A percentile compares a stretch with the other conserved stretches of the same genome.
Conservation (phyloP, 2,113 vertebrate species). For the Seriola aureovittata region DNA sequence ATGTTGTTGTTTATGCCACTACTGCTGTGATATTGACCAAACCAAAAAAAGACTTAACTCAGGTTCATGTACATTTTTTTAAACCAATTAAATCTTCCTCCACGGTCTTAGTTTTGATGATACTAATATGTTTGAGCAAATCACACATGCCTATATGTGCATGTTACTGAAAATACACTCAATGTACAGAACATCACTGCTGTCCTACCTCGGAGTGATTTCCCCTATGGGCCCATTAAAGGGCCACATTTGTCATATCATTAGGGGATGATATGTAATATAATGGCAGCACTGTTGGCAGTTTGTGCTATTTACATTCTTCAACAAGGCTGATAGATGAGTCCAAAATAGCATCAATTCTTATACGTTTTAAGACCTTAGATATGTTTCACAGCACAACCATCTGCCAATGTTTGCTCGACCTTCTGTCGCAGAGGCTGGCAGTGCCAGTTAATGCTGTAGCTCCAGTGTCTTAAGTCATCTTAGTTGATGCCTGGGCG, state of each 20-base stretch:
- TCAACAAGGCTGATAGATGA: slow-evolving; percentile 27
- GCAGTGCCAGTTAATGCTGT: not conserved
- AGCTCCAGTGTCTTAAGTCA: not conserved
- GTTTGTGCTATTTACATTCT: slow-evolving; percentile 23
- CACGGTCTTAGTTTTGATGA: not conserved
- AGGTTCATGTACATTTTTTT: not conserved
- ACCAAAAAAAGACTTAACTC: too few relatives aligned
- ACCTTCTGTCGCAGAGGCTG: slow-evolving; percentile 52
- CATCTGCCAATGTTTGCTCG: slow-evolving; percentile 52
- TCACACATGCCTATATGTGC: not conserved
- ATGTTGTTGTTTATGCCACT: not conserved
- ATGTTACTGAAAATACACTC: not conserved
- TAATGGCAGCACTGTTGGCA: slow-evolving; percentile 18
- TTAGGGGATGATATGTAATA: not conserved
- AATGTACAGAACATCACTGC: not conserved
- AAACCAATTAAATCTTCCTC: not conserved
- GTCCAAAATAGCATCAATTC: slow-evolving; percentile 19
- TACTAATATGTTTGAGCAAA: too few relatives aligned
- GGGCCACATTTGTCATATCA: slow-evolving; percentile 26
- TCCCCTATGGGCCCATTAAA: slow-evolving; percentile 32
- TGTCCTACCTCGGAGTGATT: not conserved
- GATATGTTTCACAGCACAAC: slow-evolving; percentile 45
- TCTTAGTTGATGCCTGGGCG: too few relatives aligned
- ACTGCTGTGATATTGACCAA: too few relatives aligned
- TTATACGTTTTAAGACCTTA: slow-evolving; percentile 17